Base-by-base conservation (phyloP, 37 sponge, comb jelly and placozoan genomes). In the Halisarca cf. caerulea region DNA sequence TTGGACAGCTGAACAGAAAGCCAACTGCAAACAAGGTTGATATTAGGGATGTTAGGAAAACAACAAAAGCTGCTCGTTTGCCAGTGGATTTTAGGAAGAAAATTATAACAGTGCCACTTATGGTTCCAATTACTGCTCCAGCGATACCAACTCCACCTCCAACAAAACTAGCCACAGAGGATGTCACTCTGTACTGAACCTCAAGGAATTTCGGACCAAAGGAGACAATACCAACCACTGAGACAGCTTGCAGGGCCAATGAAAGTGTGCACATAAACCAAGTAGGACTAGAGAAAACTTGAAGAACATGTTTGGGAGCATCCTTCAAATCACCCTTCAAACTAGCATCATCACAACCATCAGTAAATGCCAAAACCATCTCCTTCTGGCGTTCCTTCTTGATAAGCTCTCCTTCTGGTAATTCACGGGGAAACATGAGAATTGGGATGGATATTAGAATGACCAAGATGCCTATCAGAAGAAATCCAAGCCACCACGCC, bases 401-500 rank as follows among this genome's bases (percentile, higher is more conserved):
- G 0, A 83, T 69, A 14, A 54, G 72, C 28, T 42, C 33, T 11
- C 72, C 28, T n/a, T 83, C 84, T 8, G 71, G 51, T 15, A 83
- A 34, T 14, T 69, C 45, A 6, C 72, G 27, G 43, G 84, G 84
- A 47, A 54, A 83, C 73, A 83, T 69, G 14, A 83, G 25, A 71
- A 83, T 51, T 39, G 84, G 84, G 17, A 83, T 69, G 17, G 72
- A 24, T 1, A 70, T 51, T 17, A 83, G 14, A 1, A 83, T 38
- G 38, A 43, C 42, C 45, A 62, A 6, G 24, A 86, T 43, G 15
- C 83, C 80, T 14, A 39, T 32, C 44, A 95, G 2, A 17, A 97
- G 45, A 58, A 94, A 97, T 14, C 94, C 91, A 0, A 94, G 62
- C 97, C 97, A 97, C 97, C 97, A 97, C 2, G 91, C 94, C 11